Base-by-base conservation (phyloP, 2,797 vertebrate genomes). In the Chanos chanos region DNA sequence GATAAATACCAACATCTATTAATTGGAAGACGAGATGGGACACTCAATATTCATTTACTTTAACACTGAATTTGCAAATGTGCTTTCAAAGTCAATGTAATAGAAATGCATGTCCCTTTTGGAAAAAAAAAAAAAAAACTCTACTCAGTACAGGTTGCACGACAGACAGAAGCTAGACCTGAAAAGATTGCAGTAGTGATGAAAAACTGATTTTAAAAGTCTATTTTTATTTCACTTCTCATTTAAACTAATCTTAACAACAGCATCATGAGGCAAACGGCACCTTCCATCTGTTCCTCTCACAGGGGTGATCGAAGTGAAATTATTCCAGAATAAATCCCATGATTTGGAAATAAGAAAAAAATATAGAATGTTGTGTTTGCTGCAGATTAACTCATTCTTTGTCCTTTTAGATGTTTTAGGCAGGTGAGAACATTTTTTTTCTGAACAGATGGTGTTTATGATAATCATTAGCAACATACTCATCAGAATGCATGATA, bases 1-100 rank as follows among this genome's bases (percentile, higher is more conserved):
- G 86, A 87, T 88, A 89, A 89, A 90, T 88, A 87, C 86, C 83
- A 86, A 77, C 85, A 89, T 88, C 79, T 88, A 89, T 89, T 89
- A 87, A 88, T 87, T 86, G 84, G 81, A 85, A 82, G 78, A 87
- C 84, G 80, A 86, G 81, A 89, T 78, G 65, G 80, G 85, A 81
- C 81, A 79, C 80, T 91, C 86, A 80, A 86, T 89, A 89, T 89
- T 87, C 83, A 87, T 88, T 85, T 88, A 77, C 76, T 73, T 62
- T 77, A 75, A 81, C 81, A 87, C 84, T 84, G 80, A 79, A 80
- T 79, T 83, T 78, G 77, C 75, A 86, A 86, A 88, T 82, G 75
- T 79, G 77, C 72, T 56, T 74, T 71, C 70, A 64, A 77, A 80
- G 78, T 79, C 77, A 44, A 60, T 55, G 55, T 21, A 48, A 54